These are phyloP conservation scores for Hafferia zeledoni DNA, from an alignment of 2,797 vertebrate genomes.

Conservation along the genomic window DNA sequence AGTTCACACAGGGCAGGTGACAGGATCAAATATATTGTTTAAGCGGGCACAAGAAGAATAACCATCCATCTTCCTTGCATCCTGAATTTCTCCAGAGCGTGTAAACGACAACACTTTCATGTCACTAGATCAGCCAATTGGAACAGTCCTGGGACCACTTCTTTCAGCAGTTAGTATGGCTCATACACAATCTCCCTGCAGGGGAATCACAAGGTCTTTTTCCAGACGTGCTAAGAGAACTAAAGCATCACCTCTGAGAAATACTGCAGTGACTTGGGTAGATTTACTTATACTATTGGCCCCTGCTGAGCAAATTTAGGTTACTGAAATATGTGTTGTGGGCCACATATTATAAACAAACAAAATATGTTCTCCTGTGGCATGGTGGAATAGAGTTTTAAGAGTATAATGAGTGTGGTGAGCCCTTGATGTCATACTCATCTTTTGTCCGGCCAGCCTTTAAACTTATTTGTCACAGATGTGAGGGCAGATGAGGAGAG, in stretches of 20 bases:
- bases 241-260: not conserved
- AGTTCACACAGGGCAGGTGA: conserved; percentile 7
- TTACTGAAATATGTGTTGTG: not conserved
- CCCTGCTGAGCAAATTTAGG: not conserved
- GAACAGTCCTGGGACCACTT: conserved; percentile 26
- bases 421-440: not conserved
- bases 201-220: conserved; percentile 4
- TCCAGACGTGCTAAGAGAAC: not conserved
- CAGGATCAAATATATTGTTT: conserved; percentile 44
- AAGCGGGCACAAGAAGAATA: conserved; percentile 20
- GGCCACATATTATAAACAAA: not conserved
- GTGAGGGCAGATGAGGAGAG: not conserved
- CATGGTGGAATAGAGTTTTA: not conserved
- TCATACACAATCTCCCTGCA: not conserved
- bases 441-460: not conserved
- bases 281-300: not conserved
- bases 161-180: not conserved
- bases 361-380: not conserved
- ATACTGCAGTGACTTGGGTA: not conserved
- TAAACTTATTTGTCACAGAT: not conserved
- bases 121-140: conserved; percentile 15
- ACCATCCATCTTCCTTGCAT: not conserved
- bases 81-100: not conserved
- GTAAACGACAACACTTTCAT: conserved; percentile 35
- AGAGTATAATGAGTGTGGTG: not conserved